Conservation (phyloP, 2,113 vertebrate species). For the Mastomys natalensis region DNA sequence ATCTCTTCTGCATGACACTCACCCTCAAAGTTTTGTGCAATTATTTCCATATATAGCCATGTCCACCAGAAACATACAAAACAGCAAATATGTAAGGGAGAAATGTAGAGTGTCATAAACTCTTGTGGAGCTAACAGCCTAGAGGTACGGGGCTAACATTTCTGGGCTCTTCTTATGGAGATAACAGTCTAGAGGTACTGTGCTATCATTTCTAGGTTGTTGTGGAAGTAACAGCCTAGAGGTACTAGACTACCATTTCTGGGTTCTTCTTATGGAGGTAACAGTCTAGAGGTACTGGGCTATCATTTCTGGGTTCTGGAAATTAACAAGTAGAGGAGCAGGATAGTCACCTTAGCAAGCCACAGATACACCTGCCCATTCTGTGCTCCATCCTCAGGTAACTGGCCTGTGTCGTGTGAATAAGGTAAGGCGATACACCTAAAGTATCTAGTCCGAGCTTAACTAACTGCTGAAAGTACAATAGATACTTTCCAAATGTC, state of each 20-base stretch:
- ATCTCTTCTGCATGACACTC: rapidly evolving
- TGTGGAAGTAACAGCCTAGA: not conserved
- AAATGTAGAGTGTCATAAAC: rapidly evolving
- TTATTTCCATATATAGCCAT: not conserved
- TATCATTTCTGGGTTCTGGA: not conserved
- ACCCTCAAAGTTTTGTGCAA: too few species aligned
- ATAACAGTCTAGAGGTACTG: rapidly evolving
- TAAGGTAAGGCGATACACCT: not conserved
- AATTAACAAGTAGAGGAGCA: not conserved
- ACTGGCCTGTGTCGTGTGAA: not conserved
- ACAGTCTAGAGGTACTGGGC: not conserved
- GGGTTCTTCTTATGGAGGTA: not conserved
- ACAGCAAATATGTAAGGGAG: too few species aligned
- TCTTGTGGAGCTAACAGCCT: not conserved
- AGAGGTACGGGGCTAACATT: rapidly evolving
- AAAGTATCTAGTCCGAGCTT: not conserved
- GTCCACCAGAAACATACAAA: not conserved
- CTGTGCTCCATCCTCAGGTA: not conserved
- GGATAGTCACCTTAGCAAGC: rapidly evolving
- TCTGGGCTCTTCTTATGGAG: not conserved
- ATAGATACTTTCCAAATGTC: not conserved
- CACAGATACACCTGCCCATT: not conserved
- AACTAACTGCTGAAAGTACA: not conserved
- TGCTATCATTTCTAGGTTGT: not conserved
- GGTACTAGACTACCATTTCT: rapidly evolving